phyloP scores from a whole-genome alignment of 2,888 invertebrate species.

The Leptothorax acervorum region DNA sequence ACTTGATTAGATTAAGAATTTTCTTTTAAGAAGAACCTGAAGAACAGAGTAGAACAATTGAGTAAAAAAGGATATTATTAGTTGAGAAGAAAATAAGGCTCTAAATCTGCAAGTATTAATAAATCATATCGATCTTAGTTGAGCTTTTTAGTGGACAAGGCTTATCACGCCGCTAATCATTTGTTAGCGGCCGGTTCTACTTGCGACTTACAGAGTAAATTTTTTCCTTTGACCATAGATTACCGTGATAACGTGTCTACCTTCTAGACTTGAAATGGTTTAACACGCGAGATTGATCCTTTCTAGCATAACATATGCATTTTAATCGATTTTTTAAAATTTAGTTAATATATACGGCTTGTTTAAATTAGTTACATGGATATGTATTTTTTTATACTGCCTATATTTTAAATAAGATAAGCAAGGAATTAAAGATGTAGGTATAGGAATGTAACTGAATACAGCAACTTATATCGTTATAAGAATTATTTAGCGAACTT shows the following conservation, averaged over 20 bases:
- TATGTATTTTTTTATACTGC: background rate
- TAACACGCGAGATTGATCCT: constrained; percentile 58
- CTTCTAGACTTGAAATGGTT: constrained; percentile 57
- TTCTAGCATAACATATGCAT: constrained; percentile 31
- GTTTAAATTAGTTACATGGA: background rate
- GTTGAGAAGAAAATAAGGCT: background rate
- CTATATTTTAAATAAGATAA: background rate
- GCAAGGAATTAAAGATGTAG: background rate
- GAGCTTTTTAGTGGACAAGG: constrained; percentile 25
- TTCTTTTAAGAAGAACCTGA: background rate
- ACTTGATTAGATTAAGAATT: background rate
- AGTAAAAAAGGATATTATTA: background rate
- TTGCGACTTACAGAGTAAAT: constrained; percentile 15
- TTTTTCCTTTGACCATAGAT: constrained; percentile 40
- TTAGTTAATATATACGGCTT: background rate
- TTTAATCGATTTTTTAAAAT: constrained; percentile 29
- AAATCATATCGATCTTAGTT: constrained; percentile 30
- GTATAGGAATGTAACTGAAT: background rate
- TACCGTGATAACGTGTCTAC: constrained; percentile 56
- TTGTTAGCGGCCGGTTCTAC: constrained; percentile 14
- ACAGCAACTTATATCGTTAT: background rate
- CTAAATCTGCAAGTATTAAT: background rate
- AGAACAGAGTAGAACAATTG: background rate
- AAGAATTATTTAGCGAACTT: background rate
- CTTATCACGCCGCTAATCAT: constrained; percentile 39